Evolutionary conservation across 1,140 invertebrate species (phyloP), one percentile per base, ranked within the genome.

Genomic region (Geopemphigus sp.): DNA sequence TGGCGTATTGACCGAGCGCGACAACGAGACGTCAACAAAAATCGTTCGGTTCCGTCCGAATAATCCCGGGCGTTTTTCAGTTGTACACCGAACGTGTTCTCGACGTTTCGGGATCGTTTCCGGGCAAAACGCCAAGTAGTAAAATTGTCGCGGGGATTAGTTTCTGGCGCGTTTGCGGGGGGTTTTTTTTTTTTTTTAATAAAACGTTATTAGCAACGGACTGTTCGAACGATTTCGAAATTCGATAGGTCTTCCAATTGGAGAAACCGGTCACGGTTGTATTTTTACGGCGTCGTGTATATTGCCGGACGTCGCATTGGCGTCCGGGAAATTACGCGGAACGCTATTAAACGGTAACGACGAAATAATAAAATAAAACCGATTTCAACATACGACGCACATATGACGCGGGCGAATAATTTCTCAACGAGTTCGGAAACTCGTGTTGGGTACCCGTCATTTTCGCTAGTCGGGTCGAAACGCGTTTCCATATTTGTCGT

Each of bases 21-120:
- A 24, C 66, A 70, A 70, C 53, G 66, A 70, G 53, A 53, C 26
- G 66, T 53, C 66, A 70, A 39, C 47, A 24, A n/a, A 50, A 70
- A 70, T 53, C 32, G 17, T 70, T 70, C 66, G 26, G 29, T 53
- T 53, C 10, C 2, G 24, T 53, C 24, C 17, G 19, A 70, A 70
- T 70, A 50, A 70, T 53, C 8, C 14, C 11, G 24, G 6, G 19
- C 17, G n/a, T 47, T 68, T 47, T 45, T 24, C 11, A 24, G 11
- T 14, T 17, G 64, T 68, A 15, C 8, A 47, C 22, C n/a, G 32
- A 45, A 24, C 39, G 47, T 24, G 3, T 47, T 32, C 22, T 45
- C 12, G 32, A 66, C 5, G 22, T 66, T 68, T 68, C 32, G 22
- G 12, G 47, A 68, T 47, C 12, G 5, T 22, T 47, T 22, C 63